Conservation (phyloP, 1,140 invertebrate species). For the Drosophila elegans region DNA sequence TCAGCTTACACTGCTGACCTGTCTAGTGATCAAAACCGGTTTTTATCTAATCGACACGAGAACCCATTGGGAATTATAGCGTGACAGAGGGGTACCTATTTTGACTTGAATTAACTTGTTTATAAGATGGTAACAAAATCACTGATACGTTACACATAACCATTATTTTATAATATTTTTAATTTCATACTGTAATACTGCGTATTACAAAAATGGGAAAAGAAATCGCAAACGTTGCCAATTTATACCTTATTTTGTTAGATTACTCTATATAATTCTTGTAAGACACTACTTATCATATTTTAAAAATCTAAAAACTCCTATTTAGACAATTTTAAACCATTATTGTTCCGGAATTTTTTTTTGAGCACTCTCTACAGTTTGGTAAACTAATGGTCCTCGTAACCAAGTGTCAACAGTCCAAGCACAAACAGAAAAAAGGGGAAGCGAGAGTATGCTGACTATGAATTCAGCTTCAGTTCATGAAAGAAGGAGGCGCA, state of each 20-base stretch:
- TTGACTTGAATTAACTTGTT: too few species aligned
- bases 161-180: too few species aligned
- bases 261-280: too few species aligned
- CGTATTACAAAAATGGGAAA: background rate
- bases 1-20: background rate
- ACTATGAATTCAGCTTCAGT: background rate
- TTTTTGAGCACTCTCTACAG: background rate
- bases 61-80: constrained; percentile 7
- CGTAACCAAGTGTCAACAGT: constrained; percentile 13
- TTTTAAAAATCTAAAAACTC: too few species aligned
- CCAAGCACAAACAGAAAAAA: constrained; percentile 9
- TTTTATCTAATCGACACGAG: background rate
- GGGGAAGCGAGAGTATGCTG: background rate
- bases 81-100: background rate
- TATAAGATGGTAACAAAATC: too few species aligned
- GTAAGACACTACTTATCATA: too few species aligned
- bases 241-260: background rate
- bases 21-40: background rate
- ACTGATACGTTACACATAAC: too few species aligned
- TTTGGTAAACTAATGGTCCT: constrained; percentile 17
- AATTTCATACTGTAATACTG: too few species aligned
- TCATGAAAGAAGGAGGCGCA: background rate
- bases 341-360: background rate
- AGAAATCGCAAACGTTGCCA: background rate
- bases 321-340: too few species aligned